These are phyloP conservation scores for Albula glossodonta DNA, from an alignment of 2,113 vertebrate species.

Conservation along the genomic window DNA sequence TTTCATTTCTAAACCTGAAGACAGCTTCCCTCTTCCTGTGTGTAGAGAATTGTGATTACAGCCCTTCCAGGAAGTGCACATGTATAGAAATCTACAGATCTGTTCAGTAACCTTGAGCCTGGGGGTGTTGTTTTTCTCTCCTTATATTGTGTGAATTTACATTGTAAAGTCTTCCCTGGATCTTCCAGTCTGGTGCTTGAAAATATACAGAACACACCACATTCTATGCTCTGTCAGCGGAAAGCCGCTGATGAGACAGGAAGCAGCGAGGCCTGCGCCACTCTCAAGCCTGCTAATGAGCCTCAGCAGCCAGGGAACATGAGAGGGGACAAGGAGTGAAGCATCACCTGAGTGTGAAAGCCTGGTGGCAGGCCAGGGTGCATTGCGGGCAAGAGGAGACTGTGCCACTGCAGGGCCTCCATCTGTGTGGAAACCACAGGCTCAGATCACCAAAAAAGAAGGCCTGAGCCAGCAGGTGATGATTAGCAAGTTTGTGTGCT, in stretches of 20 bases:
- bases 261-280: not conserved
- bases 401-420: not conserved
- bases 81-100: not conserved
- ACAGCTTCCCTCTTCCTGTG: constrained; percentile 18
- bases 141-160: not conserved
- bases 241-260: not conserved
- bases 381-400: not conserved
- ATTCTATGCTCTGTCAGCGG: not conserved
- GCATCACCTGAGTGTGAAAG: not conserved
- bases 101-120: not conserved
- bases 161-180: not conserved
- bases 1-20: constrained; percentile 8
- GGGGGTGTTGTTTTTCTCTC: not conserved
- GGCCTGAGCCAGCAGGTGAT: not conserved
- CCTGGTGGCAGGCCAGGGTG: not conserved
- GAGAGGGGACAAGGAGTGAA: not conserved
- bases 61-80: not conserved
- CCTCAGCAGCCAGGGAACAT: not conserved
- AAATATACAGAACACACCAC: not conserved
- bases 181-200: not conserved
- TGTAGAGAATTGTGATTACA: not conserved
- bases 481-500: not conserved
- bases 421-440: not conserved
- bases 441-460: not conserved
- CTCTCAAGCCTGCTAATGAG: not conserved